phyloP scores from a whole-genome alignment of 1,140 invertebrate genomes.

The Babylonia areolata region DNA sequence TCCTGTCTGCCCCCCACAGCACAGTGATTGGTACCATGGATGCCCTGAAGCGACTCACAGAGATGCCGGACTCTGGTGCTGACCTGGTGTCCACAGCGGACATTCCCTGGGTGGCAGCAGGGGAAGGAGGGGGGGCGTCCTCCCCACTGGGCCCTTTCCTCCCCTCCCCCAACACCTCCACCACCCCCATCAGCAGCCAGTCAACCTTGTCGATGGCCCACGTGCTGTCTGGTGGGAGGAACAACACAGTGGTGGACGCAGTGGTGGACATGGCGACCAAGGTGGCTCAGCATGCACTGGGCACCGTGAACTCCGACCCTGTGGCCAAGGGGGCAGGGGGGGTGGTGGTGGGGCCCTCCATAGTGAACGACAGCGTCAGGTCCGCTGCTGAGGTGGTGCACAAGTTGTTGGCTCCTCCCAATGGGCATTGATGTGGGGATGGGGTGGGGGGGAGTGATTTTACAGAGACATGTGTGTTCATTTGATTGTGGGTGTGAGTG shows the following conservation, averaged over 20 bases:
- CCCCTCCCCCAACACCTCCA: neutral
- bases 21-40: slow-evolving; percentile 50
- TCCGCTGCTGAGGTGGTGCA: neutral
- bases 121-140: neutral
- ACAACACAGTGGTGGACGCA: neutral
- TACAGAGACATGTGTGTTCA: neutral
- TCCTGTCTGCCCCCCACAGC: slow-evolving; percentile 35
- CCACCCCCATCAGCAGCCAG: neutral
- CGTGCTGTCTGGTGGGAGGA: neutral
- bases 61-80: neutral
- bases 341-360: no score
- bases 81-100: neutral
- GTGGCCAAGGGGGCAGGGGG: no score
- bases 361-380: no score
- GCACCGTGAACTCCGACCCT: no score
- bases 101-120: no score
- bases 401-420: neutral
- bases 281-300: neutral
- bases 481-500: neutral
- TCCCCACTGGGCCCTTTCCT: neutral
- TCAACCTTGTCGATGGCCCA: neutral
- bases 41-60: slow-evolving; percentile 49
- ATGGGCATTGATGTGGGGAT: neutral
- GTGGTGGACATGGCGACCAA: neutral
- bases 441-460: neutral